Conservation (phyloP, 37 sponge, comb jelly and placozoan species). For the Mnemiopsis leidyi region DNA sequence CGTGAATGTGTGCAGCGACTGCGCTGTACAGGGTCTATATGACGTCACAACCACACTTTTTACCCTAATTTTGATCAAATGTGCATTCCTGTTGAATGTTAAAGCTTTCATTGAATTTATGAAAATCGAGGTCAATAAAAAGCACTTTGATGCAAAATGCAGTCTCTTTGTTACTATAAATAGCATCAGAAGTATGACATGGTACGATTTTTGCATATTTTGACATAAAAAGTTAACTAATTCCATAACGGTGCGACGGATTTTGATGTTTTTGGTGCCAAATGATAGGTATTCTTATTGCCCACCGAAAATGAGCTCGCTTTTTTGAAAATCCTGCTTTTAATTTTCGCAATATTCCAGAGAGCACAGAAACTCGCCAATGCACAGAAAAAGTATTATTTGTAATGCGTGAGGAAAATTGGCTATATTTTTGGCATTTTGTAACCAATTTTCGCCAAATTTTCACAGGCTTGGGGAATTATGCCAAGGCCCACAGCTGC, state of each 20-base stretch:
- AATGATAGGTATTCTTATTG: neutral
- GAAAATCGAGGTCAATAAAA: too few relatives aligned
- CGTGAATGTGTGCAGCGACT: neutral
- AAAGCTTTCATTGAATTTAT: too few relatives aligned
- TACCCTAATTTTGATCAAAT: neutral
- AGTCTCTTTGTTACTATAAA: neutral
- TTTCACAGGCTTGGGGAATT: neutral
- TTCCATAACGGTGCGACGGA: neutral
- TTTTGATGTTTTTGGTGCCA: constrained; percentile 23
- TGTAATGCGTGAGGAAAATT: neutral
- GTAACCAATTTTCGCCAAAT: constrained; percentile 44
- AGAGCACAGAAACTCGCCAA: neutral
- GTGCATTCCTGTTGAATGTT: neutral
- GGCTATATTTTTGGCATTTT: constrained; percentile 14
- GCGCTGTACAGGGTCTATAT: neutral
- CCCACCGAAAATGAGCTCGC: neutral
- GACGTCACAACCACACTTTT: neutral
- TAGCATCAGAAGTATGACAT: neutral
- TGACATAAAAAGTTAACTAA: neutral
- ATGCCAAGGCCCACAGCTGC: neutral
- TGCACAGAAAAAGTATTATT: neutral
- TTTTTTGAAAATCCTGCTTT: neutral
- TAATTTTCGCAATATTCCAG: neutral
- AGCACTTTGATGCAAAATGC: neutral
- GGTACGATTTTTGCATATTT: neutral